phyloP scores from a whole-genome alignment of 2,113 vertebrate species.

The Vidua chalybeata region DNA sequence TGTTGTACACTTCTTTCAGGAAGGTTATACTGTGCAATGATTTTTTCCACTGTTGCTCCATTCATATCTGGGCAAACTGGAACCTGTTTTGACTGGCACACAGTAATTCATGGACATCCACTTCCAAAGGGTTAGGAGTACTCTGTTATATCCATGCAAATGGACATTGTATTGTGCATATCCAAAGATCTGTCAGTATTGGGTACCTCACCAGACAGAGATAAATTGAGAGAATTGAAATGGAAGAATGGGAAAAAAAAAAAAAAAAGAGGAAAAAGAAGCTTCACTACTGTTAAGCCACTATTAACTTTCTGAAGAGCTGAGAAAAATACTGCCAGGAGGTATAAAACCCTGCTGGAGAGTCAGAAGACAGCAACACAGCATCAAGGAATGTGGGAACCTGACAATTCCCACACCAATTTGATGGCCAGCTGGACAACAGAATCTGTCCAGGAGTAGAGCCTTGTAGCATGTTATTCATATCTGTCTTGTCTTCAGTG shows the following conservation, averaged over 20 bases:
- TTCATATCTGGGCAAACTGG: not conserved
- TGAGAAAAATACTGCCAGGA: not conserved
- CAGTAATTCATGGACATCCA: not conserved
- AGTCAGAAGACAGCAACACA: not conserved
- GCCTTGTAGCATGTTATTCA: not conserved
- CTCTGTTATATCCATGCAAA: not conserved
- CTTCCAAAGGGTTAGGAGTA: not conserved
- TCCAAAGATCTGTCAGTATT: not conserved
- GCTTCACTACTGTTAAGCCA: not conserved
- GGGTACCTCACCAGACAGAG: not conserved
- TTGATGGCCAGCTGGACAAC: not conserved
- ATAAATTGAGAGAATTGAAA: not conserved
- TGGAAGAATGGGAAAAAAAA: accelerated
- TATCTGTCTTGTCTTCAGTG: not conserved
- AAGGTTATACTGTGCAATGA: not conserved
- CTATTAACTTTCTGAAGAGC: not conserved
- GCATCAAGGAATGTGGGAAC: not conserved
- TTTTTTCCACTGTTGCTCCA: not conserved
- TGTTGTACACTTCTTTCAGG: not conserved
- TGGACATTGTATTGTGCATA: not conserved
- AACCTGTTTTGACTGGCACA: not conserved
- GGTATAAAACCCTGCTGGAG: not conserved
- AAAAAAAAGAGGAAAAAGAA: not conserved
- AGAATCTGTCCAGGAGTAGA: not conserved
- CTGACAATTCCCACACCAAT: not conserved